phyloP scores from a whole-genome alignment of 2,113 vertebrate genomes.

The Ailurus styani region DNA sequence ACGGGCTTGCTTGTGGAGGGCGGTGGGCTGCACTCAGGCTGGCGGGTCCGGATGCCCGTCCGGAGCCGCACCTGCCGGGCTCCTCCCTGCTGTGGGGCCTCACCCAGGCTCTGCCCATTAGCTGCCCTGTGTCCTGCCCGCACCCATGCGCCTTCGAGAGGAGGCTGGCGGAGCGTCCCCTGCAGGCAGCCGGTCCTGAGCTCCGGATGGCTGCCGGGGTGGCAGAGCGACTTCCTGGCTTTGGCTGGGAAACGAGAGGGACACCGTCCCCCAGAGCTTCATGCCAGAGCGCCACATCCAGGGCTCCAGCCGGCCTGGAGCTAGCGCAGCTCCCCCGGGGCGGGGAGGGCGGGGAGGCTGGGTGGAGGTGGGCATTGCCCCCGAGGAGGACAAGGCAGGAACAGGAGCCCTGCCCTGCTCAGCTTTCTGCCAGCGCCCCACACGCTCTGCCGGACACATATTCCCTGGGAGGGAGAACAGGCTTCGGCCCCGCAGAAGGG shows the following conservation, averaged over 20 bases:
- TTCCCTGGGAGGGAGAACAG: not conserved
- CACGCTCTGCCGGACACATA: fast-evolving
- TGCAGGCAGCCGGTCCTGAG: no score
- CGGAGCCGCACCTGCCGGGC: not conserved
- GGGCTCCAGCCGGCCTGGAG: not conserved
- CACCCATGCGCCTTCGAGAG: not conserved
- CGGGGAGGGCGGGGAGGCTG: fast-evolving
- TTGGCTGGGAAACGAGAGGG: not conserved
- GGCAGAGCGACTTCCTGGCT: not conserved
- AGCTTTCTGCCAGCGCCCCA: not conserved
- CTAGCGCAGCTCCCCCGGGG: fast-evolving
- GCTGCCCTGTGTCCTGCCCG: not conserved
- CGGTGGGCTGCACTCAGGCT: not conserved
- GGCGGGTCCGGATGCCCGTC: no score
- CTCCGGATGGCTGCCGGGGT: no score
- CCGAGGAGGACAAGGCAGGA: no score
- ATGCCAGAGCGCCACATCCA: not conserved
- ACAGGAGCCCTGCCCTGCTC: not conserved
- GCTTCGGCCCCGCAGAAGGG: not conserved
- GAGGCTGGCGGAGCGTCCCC: no score
- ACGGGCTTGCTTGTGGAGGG: not conserved
- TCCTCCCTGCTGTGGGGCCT: not conserved
- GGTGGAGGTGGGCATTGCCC: not conserved
- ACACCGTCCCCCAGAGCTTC: fast-evolving
- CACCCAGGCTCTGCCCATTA: not conserved